Evolutionary conservation across 2,113 vertebrate genomes (phyloP), one percentile per base, ranked within the genome.

Genomic region (Ceratotherium simum): DNA sequence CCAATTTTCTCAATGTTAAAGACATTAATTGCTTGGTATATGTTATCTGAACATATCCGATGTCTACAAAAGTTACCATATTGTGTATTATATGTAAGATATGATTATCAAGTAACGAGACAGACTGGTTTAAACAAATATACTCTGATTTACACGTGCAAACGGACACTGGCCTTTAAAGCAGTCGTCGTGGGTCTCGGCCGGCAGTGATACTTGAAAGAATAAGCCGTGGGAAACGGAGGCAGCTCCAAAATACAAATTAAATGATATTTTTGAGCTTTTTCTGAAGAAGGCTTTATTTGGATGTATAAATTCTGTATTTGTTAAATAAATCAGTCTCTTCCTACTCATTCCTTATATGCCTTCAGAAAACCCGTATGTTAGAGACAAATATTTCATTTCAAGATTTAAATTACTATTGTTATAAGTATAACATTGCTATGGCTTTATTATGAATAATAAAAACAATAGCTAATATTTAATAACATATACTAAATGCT

Each of bases 121-220:
- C 18, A 10, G 17, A 7, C 46, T 23, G 25, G 39, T 36, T 51
- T 58, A 31, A 62, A 21, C 31, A 67, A 42, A 27, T 0, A 27
- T 0, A 3, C 36, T n/a, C 23, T 7, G 33, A 31, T 18, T 56
- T 65, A 5, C 14, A 56, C 0, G 2, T 4, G n/a, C 3, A 11
- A 0, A 2, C 4, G 27, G 54, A 48, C 17, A 0, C 39, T 6
- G 2, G 69, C 58, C 51, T 36, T 54, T 54, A 54, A 14, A 54
- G 51, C 3, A 4, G 36, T n/a, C 9, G 1, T 8, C 9, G 4
- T 3, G 17, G 21, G 14, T 42, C 42, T 42, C 42, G 42, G 42
- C 42, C 42, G 16, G 3, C 36, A 9, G 1, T 3, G 31, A 60
- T 4, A 20, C 23, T 21, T 31, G 6, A 21, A 21, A 33, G 70